Evolutionary conservation across 2,797 vertebrate species (phyloP).

Genomic region (Tiaroga cobitis): DNA sequence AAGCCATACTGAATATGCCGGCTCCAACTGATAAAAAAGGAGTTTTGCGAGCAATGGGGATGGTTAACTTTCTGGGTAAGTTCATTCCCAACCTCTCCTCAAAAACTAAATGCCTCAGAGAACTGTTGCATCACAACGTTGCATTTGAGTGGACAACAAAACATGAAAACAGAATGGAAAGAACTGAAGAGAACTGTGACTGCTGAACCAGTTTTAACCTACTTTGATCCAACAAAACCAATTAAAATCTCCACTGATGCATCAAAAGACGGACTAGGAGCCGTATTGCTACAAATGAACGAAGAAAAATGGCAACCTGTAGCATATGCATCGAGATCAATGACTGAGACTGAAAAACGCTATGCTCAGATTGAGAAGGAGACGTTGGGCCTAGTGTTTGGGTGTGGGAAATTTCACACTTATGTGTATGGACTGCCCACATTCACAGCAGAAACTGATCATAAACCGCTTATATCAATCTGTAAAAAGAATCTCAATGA

Average conservation of each 20-base stretch:
- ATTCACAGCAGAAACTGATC: background rate
- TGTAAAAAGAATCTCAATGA: constrained; percentile 20
- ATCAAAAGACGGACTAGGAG: background rate
- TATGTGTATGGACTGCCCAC: too few species aligned
- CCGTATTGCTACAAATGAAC: background rate
- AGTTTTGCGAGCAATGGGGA: too few species aligned
- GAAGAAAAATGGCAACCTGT: background rate
- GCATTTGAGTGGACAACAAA: too few species aligned
- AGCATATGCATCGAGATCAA: background rate
- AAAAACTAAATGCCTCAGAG: too few species aligned
- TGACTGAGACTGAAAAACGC: background rate
- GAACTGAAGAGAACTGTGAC: too few species aligned
- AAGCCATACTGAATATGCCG: too few species aligned
- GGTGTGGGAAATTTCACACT: background rate
- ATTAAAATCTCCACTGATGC: background rate
- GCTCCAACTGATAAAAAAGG: too few species aligned
- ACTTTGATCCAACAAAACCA: background rate
- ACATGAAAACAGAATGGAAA: too few species aligned
- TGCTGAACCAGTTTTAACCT: background rate
- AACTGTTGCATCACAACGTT: too few species aligned
- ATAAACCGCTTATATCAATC: constrained; percentile 23
- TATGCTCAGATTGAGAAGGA: background rate
- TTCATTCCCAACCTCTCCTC: too few species aligned
- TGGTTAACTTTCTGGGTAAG: too few species aligned
- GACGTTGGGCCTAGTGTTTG: background rate